Evolutionary conservation across 2,797 vertebrate genomes (phyloP).

Genomic region (Geotrypetes seraphini): DNA sequence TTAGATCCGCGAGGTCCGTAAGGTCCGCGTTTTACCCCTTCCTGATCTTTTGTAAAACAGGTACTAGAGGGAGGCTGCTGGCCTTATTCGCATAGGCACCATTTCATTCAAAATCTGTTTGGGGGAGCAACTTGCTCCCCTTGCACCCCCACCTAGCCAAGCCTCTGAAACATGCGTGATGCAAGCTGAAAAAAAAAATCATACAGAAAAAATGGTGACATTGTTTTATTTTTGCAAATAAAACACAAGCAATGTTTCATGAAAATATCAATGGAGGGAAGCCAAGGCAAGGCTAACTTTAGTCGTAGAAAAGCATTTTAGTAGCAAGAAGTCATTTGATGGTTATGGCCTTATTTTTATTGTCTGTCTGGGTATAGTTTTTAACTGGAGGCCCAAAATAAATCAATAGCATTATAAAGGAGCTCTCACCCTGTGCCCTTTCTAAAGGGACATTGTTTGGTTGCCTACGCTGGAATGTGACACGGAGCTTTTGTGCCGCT

Average conservation of each 20-base stretch:
- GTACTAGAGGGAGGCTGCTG: too few species aligned
- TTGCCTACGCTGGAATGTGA: conserved; percentile 18
- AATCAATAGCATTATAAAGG: conserved; percentile 95
- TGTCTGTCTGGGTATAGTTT: conserved; percentile 93
- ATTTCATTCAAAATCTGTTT: too few species aligned
- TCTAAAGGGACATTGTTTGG: conserved; percentile 54
- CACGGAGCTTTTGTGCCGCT: conserved; percentile 13
- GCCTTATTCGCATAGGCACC: too few species aligned
- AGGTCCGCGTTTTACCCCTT: too few species aligned
- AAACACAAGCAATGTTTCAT: conserved; percentile 52
- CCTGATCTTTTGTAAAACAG: too few species aligned
- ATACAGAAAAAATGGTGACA: too few species aligned
- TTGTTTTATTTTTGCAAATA: conserved; percentile 19
- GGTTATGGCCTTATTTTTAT: conserved; percentile 96
- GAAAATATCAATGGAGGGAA: background rate
- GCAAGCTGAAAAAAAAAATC: too few species aligned
- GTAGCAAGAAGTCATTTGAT: conserved; percentile 84
- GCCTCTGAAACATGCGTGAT: too few species aligned
- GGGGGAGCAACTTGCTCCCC: too few species aligned
- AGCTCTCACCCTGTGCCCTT: conserved; percentile 76
- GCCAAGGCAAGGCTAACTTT: conserved; percentile 45
- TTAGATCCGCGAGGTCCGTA: too few species aligned
- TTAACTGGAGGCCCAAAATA: conserved; percentile 78
- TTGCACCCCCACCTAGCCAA: too few species aligned
- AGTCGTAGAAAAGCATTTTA: conserved; percentile 86